Conservation (phyloP, 23 tunicate genomes). For the Halocynthia roretzi region DNA sequence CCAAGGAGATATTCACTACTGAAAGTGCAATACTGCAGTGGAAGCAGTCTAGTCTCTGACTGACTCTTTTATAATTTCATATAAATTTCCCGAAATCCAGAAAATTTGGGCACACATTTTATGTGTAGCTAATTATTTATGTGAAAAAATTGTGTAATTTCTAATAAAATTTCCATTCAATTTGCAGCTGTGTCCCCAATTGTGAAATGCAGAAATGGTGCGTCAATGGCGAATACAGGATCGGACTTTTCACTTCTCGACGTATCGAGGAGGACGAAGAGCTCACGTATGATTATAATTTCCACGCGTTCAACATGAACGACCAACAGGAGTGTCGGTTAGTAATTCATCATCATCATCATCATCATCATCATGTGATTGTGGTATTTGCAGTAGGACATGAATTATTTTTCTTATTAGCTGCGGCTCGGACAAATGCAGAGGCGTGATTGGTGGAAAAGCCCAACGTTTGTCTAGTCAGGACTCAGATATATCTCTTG, state of each 20-base stretch:
- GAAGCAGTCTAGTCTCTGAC: too few relatives aligned
- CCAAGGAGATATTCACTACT: too few relatives aligned
- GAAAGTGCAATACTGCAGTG: too few relatives aligned
- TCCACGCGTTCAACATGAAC: constrained; percentile 34
- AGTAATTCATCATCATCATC: not conserved
- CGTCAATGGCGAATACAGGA: constrained; percentile 42
- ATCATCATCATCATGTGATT: not conserved
- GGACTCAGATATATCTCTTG: not conserved
- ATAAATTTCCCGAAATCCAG: too few relatives aligned
- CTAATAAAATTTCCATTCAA: not conserved
- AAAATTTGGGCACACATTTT: too few relatives aligned
- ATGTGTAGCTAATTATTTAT: too few relatives aligned
- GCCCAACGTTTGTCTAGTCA: constrained; percentile 14
- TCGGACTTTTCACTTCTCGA: constrained; percentile 53
- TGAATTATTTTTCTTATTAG: not conserved
- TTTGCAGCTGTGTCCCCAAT: constrained; percentile 73
- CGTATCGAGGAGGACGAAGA: constrained; percentile 46
- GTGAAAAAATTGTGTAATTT: not conserved
- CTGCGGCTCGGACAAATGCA: constrained; percentile 45
- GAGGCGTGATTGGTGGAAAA: constrained; percentile 54
- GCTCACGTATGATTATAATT: constrained; percentile 69
- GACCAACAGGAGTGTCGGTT: constrained; percentile 62
- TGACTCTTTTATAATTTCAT: too few relatives aligned
- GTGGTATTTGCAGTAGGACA: not conserved
- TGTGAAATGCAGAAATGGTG: constrained; percentile 78